A percentile compares a stretch with the other conserved stretches of the same genome.
phyloP scores from a whole-genome alignment of 2,888 invertebrate species.

The Caenorhabditis macrosperma region DNA sequence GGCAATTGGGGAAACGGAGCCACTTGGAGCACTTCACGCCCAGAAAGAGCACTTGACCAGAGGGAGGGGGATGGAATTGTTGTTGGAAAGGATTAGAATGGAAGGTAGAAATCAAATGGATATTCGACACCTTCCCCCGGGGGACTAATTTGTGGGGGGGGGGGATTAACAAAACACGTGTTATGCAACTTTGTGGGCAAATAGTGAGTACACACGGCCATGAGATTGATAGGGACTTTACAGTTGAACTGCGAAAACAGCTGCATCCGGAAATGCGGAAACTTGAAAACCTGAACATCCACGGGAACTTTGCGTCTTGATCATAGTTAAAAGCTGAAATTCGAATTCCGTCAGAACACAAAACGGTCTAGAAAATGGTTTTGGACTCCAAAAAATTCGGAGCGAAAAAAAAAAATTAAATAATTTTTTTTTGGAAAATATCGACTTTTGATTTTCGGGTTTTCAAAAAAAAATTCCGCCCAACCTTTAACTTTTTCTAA shows the following conservation, averaged over 20 bases:
- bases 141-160: not conserved
- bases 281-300: too few species aligned
- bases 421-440: not conserved
- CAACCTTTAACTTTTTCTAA: too few species aligned
- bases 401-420: not conserved
- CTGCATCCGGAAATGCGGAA: too few species aligned
- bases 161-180: not conserved
- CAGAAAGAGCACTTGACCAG: constrained; percentile 6
- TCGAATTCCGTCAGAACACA: too few species aligned
- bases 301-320: too few species aligned
- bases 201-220: too few species aligned
- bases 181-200: not conserved
- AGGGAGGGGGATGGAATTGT: not conserved
- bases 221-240: not conserved
- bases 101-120: too few species aligned
- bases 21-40: not conserved
- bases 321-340: too few species aligned
- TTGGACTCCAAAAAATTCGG: not conserved
- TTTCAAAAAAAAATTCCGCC: not conserved
- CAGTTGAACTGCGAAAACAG: too few species aligned
- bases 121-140: not conserved
- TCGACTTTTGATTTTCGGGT: too few species aligned
- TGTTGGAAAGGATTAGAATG: constrained; percentile 14
- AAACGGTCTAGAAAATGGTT: not conserved
- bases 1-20: not conserved